phyloP scores from a whole-genome alignment of 1,140 invertebrate species.

The Heliothis virescens region DNA sequence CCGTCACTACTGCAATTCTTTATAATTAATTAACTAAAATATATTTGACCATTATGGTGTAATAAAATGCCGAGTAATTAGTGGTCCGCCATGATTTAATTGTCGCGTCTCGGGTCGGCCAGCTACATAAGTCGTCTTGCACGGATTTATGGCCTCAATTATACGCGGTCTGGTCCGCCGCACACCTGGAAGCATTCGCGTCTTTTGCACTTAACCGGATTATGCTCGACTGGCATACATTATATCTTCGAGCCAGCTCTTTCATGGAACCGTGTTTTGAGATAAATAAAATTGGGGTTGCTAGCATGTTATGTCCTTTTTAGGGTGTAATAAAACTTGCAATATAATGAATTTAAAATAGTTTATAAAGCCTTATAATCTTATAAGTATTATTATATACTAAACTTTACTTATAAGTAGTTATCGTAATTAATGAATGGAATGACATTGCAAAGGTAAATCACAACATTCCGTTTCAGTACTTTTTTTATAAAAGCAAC shows the following conservation, averaged over 20 bases:
- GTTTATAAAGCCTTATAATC: no score
- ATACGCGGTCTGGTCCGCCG: constrained; percentile 69
- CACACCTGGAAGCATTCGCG: constrained; percentile 70
- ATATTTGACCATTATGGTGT: constrained; percentile 52
- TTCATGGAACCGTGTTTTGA: constrained; percentile 11
- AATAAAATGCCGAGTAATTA: constrained; percentile 62
- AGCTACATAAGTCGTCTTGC: constrained; percentile 69
- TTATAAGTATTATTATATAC: no score
- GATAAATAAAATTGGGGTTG: neutral
- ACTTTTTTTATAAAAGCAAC: neutral
- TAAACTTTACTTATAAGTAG: no score
- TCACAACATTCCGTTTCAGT: neutral
- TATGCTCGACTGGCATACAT: constrained; percentile 54
- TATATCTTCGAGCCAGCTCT: constrained; percentile 25
- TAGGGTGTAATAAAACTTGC: no score
- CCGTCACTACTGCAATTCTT: constrained; percentile 12
- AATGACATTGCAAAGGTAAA: neutral
- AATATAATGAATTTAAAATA: no score
- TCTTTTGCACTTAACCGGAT: constrained; percentile 69
- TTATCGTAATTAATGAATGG: no score
- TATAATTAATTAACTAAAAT: constrained; percentile 35
- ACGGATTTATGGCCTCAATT: constrained; percentile 81
- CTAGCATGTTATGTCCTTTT: no score
- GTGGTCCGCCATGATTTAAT: constrained; percentile 76
- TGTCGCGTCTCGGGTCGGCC: constrained; percentile 68